These are phyloP conservation scores for Octonoba sinensis DNA, from an alignment of 2,888 invertebrate genomes.

Conservation along the genomic window DNA sequence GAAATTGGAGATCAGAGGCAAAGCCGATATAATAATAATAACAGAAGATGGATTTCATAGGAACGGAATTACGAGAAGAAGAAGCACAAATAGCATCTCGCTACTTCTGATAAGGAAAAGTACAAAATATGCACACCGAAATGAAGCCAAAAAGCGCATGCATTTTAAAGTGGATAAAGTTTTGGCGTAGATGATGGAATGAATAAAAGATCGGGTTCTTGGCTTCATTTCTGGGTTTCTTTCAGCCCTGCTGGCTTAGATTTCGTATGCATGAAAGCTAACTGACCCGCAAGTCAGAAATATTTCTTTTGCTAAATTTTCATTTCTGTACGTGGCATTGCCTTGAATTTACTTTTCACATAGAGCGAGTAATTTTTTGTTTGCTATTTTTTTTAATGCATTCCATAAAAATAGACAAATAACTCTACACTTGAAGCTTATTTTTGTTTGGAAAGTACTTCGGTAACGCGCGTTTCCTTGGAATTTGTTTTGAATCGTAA, in stretches of 20 bases:
- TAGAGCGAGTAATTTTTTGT: slow-evolving; percentile 34
- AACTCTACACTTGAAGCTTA: slow-evolving; percentile 19
- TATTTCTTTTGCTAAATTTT: slow-evolving; percentile 56
- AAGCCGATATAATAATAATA: too few relatives aligned
- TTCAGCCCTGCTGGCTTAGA: slow-evolving; percentile 12
- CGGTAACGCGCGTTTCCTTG: not conserved
- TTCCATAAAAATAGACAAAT: slow-evolving; percentile 46
- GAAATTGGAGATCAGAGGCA: too few relatives aligned
- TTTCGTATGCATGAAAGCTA: slow-evolving; percentile 64
- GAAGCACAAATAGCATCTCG: too few relatives aligned
- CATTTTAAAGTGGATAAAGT: slow-evolving; percentile 63
- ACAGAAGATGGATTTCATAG: too few relatives aligned
- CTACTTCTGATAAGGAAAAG: slow-evolving; percentile 6
- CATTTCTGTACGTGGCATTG: slow-evolving; percentile 58
- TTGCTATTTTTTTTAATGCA: slow-evolving; percentile 34
- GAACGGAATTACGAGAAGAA: too few relatives aligned
- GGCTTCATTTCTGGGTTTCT: slow-evolving; percentile 42
- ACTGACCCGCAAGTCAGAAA: slow-evolving; percentile 55
- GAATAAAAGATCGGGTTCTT: slow-evolving; percentile 56
- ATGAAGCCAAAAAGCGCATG: slow-evolving; percentile 60
- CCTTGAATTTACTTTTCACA: slow-evolving; percentile 36
- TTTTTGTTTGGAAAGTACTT: slow-evolving; percentile 9
- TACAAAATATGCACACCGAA: slow-evolving; percentile 23
- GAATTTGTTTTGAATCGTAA: slow-evolving; percentile 27
- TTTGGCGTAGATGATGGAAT: slow-evolving; percentile 57